Conservation (phyloP, 1,140 invertebrate genomes). For the Drosophila athabasca region DNA sequence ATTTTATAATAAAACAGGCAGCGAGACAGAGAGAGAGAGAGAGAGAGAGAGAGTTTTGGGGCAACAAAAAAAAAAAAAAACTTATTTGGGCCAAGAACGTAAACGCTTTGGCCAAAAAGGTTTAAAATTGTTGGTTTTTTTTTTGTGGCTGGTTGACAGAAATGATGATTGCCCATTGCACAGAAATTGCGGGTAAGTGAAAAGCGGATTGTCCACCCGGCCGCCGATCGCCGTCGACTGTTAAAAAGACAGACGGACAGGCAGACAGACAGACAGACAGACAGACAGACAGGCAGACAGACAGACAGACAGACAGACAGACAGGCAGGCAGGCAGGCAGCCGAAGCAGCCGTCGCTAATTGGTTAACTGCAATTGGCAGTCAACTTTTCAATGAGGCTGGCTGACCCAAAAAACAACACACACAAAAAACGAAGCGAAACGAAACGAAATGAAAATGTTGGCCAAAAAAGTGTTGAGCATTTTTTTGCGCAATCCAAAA, state of each 20-base stretch:
- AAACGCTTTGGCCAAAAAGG: conserved; percentile 42
- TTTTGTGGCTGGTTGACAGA: conserved; percentile 32
- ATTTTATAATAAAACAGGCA: conserved; percentile 68
- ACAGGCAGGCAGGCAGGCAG: background rate
- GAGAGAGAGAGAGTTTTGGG: conserved; percentile 13
- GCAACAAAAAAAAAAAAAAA: conserved; percentile 15
- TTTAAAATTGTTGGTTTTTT: conserved; percentile 10
- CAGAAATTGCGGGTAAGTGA: conserved; percentile 49
- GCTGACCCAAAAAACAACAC: conserved; percentile 61
- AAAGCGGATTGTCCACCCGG: conserved; percentile 50
- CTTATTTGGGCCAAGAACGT: conserved; percentile 71
- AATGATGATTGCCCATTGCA: conserved; percentile 40
- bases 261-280: conserved; percentile 12
- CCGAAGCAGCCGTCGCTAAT: conserved; percentile 44
- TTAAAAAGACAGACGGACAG: conserved; percentile 18
- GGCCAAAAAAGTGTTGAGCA: conserved; percentile 50
- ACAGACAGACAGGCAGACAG: conserved; percentile 20
- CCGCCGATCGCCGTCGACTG: too few relatives aligned
- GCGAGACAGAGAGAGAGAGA: background rate
- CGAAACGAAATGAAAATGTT: conserved; percentile 22
- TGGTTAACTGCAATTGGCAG: conserved; percentile 75
- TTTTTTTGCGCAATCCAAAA: conserved; percentile 56
- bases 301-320: conserved; percentile 2
- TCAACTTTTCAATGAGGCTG: conserved; percentile 64
- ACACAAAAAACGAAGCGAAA: conserved; percentile 9